Base-by-base conservation (phyloP, 1,140 invertebrate genomes). In the Lepidostoma basale region DNA sequence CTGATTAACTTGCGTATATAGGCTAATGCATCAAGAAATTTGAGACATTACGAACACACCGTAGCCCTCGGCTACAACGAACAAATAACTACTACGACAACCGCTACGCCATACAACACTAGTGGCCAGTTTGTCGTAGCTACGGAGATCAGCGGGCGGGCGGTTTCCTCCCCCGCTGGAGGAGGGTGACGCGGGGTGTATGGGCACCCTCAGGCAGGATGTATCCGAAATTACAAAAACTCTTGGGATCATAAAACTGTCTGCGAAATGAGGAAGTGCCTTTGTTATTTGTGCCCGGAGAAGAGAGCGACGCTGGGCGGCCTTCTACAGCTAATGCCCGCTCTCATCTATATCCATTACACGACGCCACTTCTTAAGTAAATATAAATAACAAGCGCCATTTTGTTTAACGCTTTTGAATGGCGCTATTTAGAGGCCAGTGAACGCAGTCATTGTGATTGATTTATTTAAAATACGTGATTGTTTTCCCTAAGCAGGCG, bases 191-290 rank as follows among this genome's bases (percentile, higher is more conserved):
- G 26, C 23, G 23, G 58, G 52, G 49, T 49, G 22, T 14, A 47
- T 6, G 39, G 42, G 22, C 49, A n/a, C 69, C 56, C 44, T 36
- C 62, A 47, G 58, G 68, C 68, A 68, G 72, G 72, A 72, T 72
- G 70, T 72, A 72, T 72, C 70, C 66, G 70, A 72, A 72, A 72
- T 74, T 71, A 71, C 72, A 74, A 74, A 74, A 74, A 74, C 72
- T 74, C 69, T 71, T 67, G 65, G 69, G 69, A 74, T 74, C 72
- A 74, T 74, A 74, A 74, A 74, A 71, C 72, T 74, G 72, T 74
- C 72, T 68, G 59, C 69, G 66, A 65, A 73, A 74, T 74, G 72
- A 74, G 72, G 69, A 72, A 74, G 72, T 74, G 72, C 72, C 72
- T 74, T 74, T 74, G 72, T 74, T 74, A 71, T 74, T 74, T 68